A percentile compares a stretch with the other conserved stretches of the same genome.
phyloP scores from a whole-genome alignment of 1,140 invertebrate genomes.

The Dufourea novaeangliae region DNA sequence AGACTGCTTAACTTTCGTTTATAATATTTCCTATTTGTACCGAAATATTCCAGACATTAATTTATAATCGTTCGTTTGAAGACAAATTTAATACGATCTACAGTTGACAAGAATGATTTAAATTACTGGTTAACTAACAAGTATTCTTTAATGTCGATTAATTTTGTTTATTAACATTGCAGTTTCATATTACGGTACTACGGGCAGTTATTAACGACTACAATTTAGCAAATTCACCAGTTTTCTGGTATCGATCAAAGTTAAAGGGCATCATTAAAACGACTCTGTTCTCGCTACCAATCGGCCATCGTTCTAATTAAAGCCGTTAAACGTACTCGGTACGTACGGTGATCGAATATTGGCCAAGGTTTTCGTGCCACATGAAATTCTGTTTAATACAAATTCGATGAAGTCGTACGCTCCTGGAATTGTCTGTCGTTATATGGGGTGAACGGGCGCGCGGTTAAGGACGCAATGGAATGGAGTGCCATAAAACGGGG shows the following conservation, averaged over 20 bases:
- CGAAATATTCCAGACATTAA: too few relatives aligned
- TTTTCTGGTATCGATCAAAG: slow-evolving; percentile 13
- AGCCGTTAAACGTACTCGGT: slow-evolving; percentile 50
- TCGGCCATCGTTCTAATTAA: slow-evolving; percentile 59
- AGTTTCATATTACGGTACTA: too few relatives aligned
- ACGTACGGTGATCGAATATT: slow-evolving; percentile 57
- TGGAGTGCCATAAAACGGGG: background rate
- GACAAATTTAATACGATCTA: too few relatives aligned
- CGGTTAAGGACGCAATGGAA: background rate
- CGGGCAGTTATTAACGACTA: too few relatives aligned
- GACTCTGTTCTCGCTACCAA: slow-evolving; percentile 46
- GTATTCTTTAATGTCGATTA: too few relatives aligned
- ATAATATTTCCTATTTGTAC: too few relatives aligned
- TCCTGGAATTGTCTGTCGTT: slow-evolving; percentile 1
- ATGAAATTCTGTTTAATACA: slow-evolving; percentile 58
- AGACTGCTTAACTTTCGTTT: too few relatives aligned
- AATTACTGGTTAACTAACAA: too few relatives aligned
- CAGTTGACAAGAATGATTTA: too few relatives aligned
- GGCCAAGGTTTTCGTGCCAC: slow-evolving; percentile 39
- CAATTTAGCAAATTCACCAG: background rate
- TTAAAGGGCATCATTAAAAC: slow-evolving; percentile 60
- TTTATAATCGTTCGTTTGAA: too few relatives aligned
- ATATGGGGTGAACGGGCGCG: background rate
- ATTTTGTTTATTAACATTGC: too few relatives aligned
- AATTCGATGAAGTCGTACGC: slow-evolving; percentile 55